Conservation (phyloP, 2,888 invertebrate species). For the Aporophyla lueneburgensis region DNA sequence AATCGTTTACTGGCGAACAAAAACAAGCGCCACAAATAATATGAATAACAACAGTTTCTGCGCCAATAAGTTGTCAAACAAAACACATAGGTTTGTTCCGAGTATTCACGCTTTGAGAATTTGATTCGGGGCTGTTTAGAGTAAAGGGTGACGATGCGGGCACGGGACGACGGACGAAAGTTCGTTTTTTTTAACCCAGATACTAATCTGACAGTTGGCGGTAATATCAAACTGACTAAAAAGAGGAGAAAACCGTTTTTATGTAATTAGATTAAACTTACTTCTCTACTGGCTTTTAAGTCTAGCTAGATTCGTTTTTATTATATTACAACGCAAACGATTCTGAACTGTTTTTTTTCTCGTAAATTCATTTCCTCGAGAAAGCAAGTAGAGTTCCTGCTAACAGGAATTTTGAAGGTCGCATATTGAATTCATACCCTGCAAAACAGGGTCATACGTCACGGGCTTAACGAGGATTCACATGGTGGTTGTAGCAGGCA, state of each 20-base stretch:
- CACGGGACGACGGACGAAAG: conserved; percentile 26
- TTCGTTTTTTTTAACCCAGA: too few species aligned
- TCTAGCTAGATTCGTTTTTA: not conserved
- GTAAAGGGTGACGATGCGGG: conserved; percentile 61
- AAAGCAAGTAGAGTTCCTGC: not conserved
- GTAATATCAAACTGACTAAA: too few species aligned
- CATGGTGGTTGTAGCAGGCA: not conserved
- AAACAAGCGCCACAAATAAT: conserved; percentile 73
- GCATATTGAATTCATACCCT: not conserved
- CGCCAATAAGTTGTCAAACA: conserved; percentile 82
- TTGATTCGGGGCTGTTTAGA: conserved; percentile 58
- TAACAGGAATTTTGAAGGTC: not conserved
- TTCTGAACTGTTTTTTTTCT: not conserved
- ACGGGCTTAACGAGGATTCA: not conserved
- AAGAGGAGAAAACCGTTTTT: not conserved
- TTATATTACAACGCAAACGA: not conserved
- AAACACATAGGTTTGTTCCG: conserved; percentile 82
- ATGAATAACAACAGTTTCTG: conserved; percentile 72
- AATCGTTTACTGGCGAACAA: conserved; percentile 64
- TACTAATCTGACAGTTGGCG: too few species aligned
- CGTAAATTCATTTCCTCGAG: too few species aligned
- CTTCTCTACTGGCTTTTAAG: not conserved
- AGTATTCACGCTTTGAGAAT: conserved; percentile 71
- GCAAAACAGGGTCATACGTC: not conserved
- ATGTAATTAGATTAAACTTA: not conserved